Evolutionary conservation across 2,888 invertebrate genomes (phyloP), one percentile per base, ranked within the genome.

Genomic region (Leptarthrus brevirostris): DNA sequence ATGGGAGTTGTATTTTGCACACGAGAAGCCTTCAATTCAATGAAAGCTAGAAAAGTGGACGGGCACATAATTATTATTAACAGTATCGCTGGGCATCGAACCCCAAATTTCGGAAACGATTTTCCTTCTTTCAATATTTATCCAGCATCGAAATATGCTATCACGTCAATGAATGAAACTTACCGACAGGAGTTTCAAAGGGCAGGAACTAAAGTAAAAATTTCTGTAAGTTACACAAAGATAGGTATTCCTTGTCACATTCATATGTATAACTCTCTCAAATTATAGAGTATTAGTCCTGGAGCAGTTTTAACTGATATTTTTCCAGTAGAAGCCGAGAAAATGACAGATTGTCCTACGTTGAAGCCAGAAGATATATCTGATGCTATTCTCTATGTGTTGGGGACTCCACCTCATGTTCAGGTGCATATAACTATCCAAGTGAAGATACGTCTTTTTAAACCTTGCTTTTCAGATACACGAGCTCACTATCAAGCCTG

Each of bases 1-100:
- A 83, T 82, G 76, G 87, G 84, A 0, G 77, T 83, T 1, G 76
- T 86, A 0, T 69, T 84, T 53, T 87, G 87, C 78, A 82, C 86
- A 0, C 83, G 86, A 0, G 83, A 82, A 74, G 88, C 87, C 0
- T 80, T 86, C 3, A 80, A 81, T 0, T 86, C 86, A 10, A 88
- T 89, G 88, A 84, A 82, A 24, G 80, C 81, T 16, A 80, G 81
- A 6, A 78, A 80, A n/a, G 78, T 84, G 24, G 80, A 82, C 47
- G 87, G 87, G 0, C 83, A 85, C 73, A 82, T 87, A 20, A 81
- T 86, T 53, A 82, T 85, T 34, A 81, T 86, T 0, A 86, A 86
- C 34, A 87, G 82, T 73, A 72, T 81, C 1, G 74, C 76, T 1
- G 82, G 81, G 0, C 80, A 80, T n/a, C 64, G 76, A 6, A 77